Conservation (phyloP, 2,888 invertebrate genomes). For the Caenorhabditis auriculariae region DNA sequence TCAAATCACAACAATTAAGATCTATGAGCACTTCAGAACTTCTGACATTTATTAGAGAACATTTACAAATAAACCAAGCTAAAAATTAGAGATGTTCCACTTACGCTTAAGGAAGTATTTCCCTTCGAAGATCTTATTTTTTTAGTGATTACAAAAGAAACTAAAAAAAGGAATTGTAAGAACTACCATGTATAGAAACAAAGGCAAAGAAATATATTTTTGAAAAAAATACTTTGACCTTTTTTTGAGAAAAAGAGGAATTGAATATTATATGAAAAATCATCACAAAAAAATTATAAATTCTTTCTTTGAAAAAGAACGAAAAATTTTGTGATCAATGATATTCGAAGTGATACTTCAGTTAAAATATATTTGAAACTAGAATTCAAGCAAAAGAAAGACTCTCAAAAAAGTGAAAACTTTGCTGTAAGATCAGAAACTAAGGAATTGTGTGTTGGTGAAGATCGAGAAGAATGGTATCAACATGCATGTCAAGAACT, state of each 20-base stretch:
- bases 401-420: constrained; percentile 4
- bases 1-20: no score
- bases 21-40: constrained; percentile 3
- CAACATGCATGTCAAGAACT: constrained; percentile 14
- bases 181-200: constrained; percentile 17
- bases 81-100: background rate
- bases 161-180: constrained; percentile 7
- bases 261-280: constrained; percentile 10
- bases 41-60: constrained; percentile 3
- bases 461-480: constrained; percentile 18
- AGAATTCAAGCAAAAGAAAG: constrained; percentile 17
- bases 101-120: constrained; percentile 14
- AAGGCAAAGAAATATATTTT: constrained; percentile 1
- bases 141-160: constrained; percentile 28
- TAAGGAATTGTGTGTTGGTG: constrained; percentile 12
- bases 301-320: constrained; percentile 22
- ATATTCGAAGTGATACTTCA: constrained; percentile 12
- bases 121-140: constrained; percentile 20
- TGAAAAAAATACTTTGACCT: constrained; percentile 11
- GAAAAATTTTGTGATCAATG: constrained; percentile 17
- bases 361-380: constrained; percentile 21
- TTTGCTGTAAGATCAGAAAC: constrained; percentile 8
- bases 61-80: background rate
- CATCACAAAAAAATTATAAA: constrained; percentile 8
- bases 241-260: constrained; percentile 2